Conservation (phyloP, 2,888 invertebrate genomes). For the Adelphocoris suturalis region DNA sequence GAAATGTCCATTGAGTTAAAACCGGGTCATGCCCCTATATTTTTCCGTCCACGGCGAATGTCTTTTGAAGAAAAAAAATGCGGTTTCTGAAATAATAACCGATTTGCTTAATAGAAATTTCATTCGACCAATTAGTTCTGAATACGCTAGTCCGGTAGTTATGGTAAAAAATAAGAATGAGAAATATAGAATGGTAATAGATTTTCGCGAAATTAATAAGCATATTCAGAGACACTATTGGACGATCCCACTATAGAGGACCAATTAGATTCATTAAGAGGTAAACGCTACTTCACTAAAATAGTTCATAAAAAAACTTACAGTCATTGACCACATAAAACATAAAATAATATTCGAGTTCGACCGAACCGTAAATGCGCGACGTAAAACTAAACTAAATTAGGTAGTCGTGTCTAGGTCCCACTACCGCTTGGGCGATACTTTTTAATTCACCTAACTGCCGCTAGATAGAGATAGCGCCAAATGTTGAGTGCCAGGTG, state of each 20-base stretch:
- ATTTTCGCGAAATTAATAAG: neutral
- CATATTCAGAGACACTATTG: neutral
- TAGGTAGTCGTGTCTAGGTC: no score
- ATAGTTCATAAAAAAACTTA: neutral
- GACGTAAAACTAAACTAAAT: no score
- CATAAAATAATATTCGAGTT: no score
- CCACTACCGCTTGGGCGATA: no score
- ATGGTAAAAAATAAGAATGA: neutral
- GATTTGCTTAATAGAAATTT: slow-evolving; percentile 8
- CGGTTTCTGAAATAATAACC: neutral
- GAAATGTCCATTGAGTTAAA: neutral
- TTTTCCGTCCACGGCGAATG: neutral
- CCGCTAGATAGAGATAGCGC: no score
- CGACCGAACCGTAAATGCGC: no score
- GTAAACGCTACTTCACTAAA: neutral
- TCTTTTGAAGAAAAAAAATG: neutral
- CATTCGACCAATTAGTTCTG: neutral
- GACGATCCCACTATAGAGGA: neutral
- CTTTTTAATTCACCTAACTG: no score
- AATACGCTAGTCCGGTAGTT: neutral
- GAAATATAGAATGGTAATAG: neutral
- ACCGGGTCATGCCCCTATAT: neutral
- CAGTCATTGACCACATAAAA: no score
- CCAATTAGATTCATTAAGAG: neutral
- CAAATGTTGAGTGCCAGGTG: no score